A percentile compares a stretch with the other conserved stretches of the same genome.
Conservation (phyloP, 2,113 vertebrate species). For the Tragelaphus imberbis region DNA sequence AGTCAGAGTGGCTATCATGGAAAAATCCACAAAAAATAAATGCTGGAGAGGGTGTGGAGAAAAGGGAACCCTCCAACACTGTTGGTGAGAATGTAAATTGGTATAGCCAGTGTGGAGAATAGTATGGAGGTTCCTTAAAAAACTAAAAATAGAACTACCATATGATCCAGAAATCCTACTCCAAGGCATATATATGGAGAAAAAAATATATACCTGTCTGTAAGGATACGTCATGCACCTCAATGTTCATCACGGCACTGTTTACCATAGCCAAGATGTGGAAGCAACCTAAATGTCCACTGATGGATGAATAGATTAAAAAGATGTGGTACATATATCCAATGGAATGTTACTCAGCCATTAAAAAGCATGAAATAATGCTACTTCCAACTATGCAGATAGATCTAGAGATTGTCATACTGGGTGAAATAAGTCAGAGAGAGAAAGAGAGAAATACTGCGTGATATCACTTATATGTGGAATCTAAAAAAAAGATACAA, state of each 20-base stretch:
- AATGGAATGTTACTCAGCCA: background rate
- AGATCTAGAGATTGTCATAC: background rate
- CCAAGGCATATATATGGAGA: background rate
- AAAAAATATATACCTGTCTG: background rate
- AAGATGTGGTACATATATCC: background rate
- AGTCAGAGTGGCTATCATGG: background rate
- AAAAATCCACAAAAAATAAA: background rate
- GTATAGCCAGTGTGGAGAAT: background rate
- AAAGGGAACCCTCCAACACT: background rate
- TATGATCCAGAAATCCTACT: background rate
- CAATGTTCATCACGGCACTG: background rate
- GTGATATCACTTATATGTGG: background rate
- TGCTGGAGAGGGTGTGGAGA: background rate
- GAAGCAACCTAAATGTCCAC: background rate
- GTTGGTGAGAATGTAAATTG: background rate
- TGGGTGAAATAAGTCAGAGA: background rate
- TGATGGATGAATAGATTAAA: background rate
- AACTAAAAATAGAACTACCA: background rate
- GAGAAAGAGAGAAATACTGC: background rate
- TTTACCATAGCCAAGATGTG: background rate
- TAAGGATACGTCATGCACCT: background rate
- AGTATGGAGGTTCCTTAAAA: background rate
- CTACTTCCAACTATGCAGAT: background rate
- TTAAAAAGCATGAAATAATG: background rate
- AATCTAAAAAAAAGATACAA: background rate